Conservation (phyloP, 2,113 vertebrate genomes). For the Chionomys nivalis region DNA sequence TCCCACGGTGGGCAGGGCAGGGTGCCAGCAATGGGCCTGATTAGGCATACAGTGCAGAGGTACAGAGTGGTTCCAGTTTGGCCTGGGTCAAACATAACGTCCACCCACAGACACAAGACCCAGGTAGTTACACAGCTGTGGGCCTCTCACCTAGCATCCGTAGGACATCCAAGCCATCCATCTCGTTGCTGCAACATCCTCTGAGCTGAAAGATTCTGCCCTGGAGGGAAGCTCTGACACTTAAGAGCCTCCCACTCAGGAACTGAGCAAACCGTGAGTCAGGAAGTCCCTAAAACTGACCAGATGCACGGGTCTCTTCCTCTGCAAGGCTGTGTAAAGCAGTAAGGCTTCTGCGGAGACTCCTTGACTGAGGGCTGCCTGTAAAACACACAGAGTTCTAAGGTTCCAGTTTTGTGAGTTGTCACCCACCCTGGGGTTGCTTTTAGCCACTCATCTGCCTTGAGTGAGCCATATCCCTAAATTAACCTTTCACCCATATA, state of each 20-base stretch:
- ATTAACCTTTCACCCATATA: neutral
- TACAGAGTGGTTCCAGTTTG: neutral
- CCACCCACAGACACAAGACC: neutral
- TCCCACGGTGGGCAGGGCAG: neutral
- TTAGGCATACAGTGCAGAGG: neutral
- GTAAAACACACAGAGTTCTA: neutral
- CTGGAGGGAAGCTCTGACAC: neutral
- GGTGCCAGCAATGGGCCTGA: neutral
- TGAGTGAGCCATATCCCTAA: neutral
- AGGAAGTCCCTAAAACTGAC: neutral
- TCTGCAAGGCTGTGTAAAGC: neutral
- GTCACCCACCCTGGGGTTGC: neutral
- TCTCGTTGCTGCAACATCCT: neutral
- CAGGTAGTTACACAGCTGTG: neutral
- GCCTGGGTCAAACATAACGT: neutral
- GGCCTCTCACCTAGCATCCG: neutral
- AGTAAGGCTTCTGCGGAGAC: neutral
- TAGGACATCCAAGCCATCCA: neutral
- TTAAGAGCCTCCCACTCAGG: neutral
- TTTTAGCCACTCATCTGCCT: neutral
- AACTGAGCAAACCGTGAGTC: too few relatives aligned
- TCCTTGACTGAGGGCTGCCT: too few relatives aligned
- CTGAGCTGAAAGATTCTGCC: neutral
- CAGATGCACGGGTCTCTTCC: too few relatives aligned
- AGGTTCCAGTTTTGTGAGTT: neutral